Evolutionary conservation across 2,888 invertebrate genomes (phyloP), one percentile per base, ranked within the genome.

Genomic region (Drosophila paracracens): DNA sequence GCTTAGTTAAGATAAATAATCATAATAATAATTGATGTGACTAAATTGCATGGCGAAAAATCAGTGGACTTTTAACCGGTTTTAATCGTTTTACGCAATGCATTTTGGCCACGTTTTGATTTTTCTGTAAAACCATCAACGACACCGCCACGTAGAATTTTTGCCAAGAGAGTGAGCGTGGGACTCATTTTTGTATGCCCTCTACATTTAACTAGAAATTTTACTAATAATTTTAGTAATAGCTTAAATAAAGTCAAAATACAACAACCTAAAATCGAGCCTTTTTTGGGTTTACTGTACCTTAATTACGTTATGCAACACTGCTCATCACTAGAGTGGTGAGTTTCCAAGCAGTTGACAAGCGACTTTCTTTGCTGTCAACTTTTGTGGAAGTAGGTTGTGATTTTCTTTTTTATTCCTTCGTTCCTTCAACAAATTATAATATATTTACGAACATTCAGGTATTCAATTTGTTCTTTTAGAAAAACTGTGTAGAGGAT

Each of bases 191-290:
- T 70, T 75, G 36, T 84, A 80, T 74, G 87, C 74, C 77, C 76
- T 64, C 56, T 88, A 79, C 58, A 67, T 78, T 69, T 85, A 86
- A 88, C 74, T 85, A 85, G 85, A 74, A 74, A 81, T 80, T 82
- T 80, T 85, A 85, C 89, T 88, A 86, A 88, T 88, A 66, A 66
- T 70, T 46, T 88, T 88, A 85, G 87, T 85, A 83, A 78, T 79
- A 85, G 87, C 58, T 50, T 80, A 80, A 85, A 86, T 74, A 86
- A 88, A 82, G 72, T 76, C 57, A 69, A 71, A 73, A 53, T 43
- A 57, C 63, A 59, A 70, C 35, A 25, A 25, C n/a, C 21, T n/a
- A 36, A 13, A 36, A 1, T 6, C 33, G 38, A 56, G 36, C 16
- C 11, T 4, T 10, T 46, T 43, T 31, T 43, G 29, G 2, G 6